A percentile compares a stretch with the other conserved stretches of the same genome.
These are phyloP conservation scores for Pyralis farinalis DNA, from an alignment of 2,888 invertebrate genomes.

Conservation along the genomic window DNA sequence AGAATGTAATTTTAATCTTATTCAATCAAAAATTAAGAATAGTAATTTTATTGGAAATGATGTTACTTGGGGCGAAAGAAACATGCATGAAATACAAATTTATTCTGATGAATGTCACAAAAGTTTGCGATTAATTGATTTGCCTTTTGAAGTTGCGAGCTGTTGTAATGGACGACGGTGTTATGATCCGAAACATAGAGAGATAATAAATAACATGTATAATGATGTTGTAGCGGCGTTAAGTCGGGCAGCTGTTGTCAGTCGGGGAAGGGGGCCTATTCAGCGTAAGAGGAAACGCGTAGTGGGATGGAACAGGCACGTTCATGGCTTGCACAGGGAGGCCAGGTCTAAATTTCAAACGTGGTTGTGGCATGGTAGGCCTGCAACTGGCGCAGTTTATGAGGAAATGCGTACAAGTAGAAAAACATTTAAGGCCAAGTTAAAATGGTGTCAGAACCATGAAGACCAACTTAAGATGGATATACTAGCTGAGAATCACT, in stretches of 20 bases:
- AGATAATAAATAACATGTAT: constrained; percentile 17
- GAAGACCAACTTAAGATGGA: background rate
- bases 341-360: background rate
- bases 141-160: too few species aligned
- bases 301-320: constrained; percentile 19
- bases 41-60: too few species aligned
- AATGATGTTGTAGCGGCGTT: constrained; percentile 13
- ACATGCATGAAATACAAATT: too few species aligned
- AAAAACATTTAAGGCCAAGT: background rate
- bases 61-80: too few species aligned
- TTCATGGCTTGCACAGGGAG: background rate
- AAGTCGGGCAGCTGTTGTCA: constrained; percentile 4
- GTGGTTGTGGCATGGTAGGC: background rate
- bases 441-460: background rate
- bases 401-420: background rate
- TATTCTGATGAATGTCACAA: too few species aligned
- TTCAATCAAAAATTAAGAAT: too few species aligned
- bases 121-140: too few species aligned
- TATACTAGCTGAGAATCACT: background rate
- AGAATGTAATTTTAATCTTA: constrained; percentile 9
- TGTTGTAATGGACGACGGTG: too few species aligned
- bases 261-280: constrained; percentile 2
- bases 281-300: too few species aligned
- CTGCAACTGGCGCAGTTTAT: background rate
- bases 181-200: constrained; percentile 10